Conservation (phyloP, 2,888 invertebrate genomes). For the Idaea aversata region DNA sequence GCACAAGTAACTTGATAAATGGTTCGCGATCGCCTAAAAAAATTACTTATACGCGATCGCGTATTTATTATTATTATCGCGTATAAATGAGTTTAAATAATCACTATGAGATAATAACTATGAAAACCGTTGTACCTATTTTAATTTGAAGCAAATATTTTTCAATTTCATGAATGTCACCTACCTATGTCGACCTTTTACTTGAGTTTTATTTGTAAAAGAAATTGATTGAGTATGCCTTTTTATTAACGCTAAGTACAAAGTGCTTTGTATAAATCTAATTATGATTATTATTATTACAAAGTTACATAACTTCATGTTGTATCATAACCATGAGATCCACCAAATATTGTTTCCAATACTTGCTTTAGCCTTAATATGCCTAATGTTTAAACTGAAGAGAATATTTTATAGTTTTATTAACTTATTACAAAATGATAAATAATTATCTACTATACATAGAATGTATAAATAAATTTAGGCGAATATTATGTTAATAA, state of each 20-base stretch:
- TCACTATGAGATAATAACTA: no score
- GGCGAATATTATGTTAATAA: conserved; percentile 77
- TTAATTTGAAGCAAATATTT: neutral
- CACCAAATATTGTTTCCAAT: conserved; percentile 79
- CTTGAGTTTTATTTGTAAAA: neutral
- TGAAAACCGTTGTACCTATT: neutral
- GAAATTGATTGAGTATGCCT: conserved; percentile 5
- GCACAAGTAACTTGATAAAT: neutral
- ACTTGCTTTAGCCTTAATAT: conserved; percentile 76
- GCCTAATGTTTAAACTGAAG: conserved; percentile 77
- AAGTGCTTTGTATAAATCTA: conserved; percentile 70
- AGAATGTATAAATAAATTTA: conserved; percentile 76
- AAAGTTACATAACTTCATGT: conserved; percentile 56
- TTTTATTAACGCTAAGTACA: conserved; percentile 66
- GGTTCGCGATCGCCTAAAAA: no score
- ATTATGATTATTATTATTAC: conserved; percentile 32
- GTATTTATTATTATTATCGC: no score
- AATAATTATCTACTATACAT: conserved; percentile 76
- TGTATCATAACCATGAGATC: conserved; percentile 61
- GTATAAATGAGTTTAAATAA: no score
- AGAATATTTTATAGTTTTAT: conserved; percentile 80
- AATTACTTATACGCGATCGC: no score
- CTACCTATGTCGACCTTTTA: neutral
- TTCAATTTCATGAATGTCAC: neutral
- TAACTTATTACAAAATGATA: conserved; percentile 79